Base-by-base conservation (phyloP, 2,888 invertebrate species). In the Copidosoma aretas region DNA sequence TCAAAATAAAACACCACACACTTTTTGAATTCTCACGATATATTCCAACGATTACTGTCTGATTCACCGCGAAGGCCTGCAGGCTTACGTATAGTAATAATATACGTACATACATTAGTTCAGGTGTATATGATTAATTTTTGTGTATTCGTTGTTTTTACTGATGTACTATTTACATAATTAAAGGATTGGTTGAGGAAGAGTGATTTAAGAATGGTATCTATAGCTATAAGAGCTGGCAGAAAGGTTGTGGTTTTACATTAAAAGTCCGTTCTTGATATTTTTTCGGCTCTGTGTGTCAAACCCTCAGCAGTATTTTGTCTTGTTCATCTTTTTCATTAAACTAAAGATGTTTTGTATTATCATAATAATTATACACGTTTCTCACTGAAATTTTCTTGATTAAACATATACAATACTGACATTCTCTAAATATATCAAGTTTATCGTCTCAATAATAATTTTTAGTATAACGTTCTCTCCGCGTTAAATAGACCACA, bases 31-130 rank as follows among this genome's bases (percentile, higher is more conserved):
- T 77, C 76, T 73, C 77, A 79, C 78, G 78, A 81, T 53, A 53
- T 21, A 53, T 49, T n/a, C 49, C 10, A 17, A 49, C 10, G 49
- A 17, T 49, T 32, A 32, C 32, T 32, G 32, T 32, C 32, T 8
- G 32, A 32, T 32, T 32, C 32, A 32, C 3, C 32, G 81, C 80
- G 79, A 81, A 79, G 78, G 80, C 78, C 79, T 76, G 78, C 75
- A 77, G 75, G 71, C 73, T 51, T 57, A 10, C 32, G 17, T 58
- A 73, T 51, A 21, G 21, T 59, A 19, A 43, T 52, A 24, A 57
- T 63, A 63, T 54, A 56, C n/a, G 54, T 32, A 32, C 32, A 32
- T 32, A 32, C 32, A 32, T 8, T 32, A 5, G 32, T 32, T 8
- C 8, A 32, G 32, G 32, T 32, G 8, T 32, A 32, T 32, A 32